phyloP scores from a whole-genome alignment of 2,113 vertebrate genomes.

The Tetrao urogallus region DNA sequence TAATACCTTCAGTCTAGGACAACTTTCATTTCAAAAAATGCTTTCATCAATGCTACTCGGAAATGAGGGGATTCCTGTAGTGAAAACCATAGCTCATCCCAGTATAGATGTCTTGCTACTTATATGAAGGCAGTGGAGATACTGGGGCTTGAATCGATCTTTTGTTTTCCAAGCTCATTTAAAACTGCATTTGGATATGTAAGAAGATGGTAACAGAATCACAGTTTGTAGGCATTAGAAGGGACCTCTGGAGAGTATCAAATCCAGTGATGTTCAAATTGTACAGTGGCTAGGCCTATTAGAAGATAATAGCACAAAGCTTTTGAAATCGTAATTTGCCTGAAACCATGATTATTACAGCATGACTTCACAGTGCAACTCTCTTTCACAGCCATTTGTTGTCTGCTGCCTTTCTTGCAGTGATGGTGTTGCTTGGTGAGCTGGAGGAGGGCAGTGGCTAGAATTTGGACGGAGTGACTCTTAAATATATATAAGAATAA shows the following conservation, averaged over 20 bases:
- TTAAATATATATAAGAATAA: not conserved
- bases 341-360: not conserved
- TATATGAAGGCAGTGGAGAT: not conserved
- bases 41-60: not conserved
- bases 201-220: not conserved
- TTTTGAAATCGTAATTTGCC: not conserved
- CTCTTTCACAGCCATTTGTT: rapidly evolving
- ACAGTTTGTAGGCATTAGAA: too few species aligned
- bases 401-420: not conserved
- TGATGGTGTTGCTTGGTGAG: not conserved
- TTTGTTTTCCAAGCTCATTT: not conserved
- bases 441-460: not conserved
- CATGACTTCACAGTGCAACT: not conserved
- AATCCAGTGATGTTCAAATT: not conserved
- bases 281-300: not conserved
- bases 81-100: not conserved
- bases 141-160: not conserved
- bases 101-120: not conserved
- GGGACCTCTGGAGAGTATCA: too few species aligned
- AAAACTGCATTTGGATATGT: not conserved
- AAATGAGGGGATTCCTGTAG: not conserved
- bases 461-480: not conserved
- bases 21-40: not conserved
- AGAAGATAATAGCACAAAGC: not conserved
- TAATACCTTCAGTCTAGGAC: not conserved